Base-by-base conservation (phyloP, 2,888 invertebrate genomes). In the Tillus elongatus region DNA sequence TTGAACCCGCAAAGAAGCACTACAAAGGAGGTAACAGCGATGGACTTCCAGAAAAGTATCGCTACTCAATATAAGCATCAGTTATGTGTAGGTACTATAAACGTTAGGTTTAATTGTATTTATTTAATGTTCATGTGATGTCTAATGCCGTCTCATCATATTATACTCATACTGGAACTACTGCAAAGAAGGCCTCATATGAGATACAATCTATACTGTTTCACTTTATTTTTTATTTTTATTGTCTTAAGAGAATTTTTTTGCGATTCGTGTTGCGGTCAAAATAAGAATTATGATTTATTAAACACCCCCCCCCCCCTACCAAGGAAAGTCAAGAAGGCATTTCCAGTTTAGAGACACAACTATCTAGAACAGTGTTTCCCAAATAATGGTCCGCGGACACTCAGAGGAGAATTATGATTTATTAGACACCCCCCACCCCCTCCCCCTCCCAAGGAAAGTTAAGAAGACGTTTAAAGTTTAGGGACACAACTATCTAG, bases 261-360 rank as follows among this genome's bases (percentile, higher is more conserved):
- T 41, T 56, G 53, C 40, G 53, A 54, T 42, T 50, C 50, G 14
- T 50, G 47, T 37, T 47, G 49, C 15, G 53, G 51, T 12, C 52
- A 54, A 40, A 56, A 54, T 41, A 56, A 53, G 40, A 56, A 56
- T 39, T 50, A 42, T 38, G 48, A 49, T 13, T 31, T 53, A 33
- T 45, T 50, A 19, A 19, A 8, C 6, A 19, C 6, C n/a, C n/a
- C n/a, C n/a, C n/a, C n/a, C n/a, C n/a, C n/a, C n/a, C n/a, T n/a
- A n/a, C n/a, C n/a, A 8, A n/a, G n/a, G 6, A 8, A 4, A 8
- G 11, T 28, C 4, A 19, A 34, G 9, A 13, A 24, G 9, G 6
- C 12, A n/a, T 36, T 36, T 15, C 30, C 37, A 6, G 19, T 33
- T 12, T 13, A 33, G 16, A 33, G 37, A 15, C 37, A 37, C 14